These are phyloP conservation scores for Condylura cristata DNA, from an alignment of 2,113 vertebrate species.

Conservation along the genomic window DNA sequence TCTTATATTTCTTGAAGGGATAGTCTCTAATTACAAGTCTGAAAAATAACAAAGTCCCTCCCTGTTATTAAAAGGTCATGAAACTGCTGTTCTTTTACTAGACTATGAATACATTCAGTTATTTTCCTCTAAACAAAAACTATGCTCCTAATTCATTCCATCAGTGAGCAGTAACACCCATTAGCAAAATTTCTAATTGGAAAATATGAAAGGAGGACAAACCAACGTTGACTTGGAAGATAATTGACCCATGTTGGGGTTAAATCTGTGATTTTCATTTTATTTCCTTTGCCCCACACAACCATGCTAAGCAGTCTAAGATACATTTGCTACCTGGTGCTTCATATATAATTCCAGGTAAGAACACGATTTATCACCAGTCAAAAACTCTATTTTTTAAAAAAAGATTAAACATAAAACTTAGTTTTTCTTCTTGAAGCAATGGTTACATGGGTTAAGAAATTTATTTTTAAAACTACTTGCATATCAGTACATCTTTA, in stretches of 20 bases:
- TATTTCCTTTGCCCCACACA: conserved; percentile 42
- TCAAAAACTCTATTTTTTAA: background rate
- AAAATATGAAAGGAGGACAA: background rate
- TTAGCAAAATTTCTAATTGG: background rate
- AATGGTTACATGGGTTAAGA: background rate
- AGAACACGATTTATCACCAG: background rate
- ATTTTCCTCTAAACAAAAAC: background rate
- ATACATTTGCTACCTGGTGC: background rate
- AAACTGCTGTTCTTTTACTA: background rate
- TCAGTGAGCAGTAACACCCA: background rate
- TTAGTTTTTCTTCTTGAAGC: background rate
- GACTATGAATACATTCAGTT: background rate
- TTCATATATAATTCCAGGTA: conserved; percentile 47
- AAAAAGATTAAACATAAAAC: background rate
- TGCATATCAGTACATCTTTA: background rate
- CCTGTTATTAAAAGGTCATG: background rate
- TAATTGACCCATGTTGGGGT: conserved; percentile 39
- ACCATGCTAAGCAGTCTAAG: background rate
- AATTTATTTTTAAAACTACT: background rate
- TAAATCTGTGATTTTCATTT: conserved; percentile 22
- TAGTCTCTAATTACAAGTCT: background rate
- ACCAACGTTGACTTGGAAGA: background rate
- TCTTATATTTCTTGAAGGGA: background rate
- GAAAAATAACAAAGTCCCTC: background rate
- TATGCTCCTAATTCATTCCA: background rate